These are phyloP conservation scores for Agrilus planipennis DNA, from an alignment of 1,140 invertebrate species.

Conservation along the genomic window DNA sequence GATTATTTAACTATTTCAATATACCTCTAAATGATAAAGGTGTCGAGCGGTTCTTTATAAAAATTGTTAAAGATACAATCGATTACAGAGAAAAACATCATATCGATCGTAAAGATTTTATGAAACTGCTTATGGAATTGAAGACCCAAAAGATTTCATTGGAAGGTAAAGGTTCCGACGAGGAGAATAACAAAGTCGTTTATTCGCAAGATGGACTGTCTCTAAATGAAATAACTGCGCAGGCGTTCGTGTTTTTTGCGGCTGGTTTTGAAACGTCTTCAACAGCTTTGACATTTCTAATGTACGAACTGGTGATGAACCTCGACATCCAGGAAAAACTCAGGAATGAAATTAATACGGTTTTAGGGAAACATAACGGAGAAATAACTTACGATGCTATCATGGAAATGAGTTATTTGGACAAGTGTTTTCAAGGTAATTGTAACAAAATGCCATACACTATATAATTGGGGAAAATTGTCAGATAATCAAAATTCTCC, in stretches of 20 bases:
- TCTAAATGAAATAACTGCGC: constrained; percentile 35
- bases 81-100: constrained; percentile 31
- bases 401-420: constrained; percentile 35
- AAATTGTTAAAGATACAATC: constrained; percentile 29
- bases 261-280: constrained; percentile 48
- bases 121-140: constrained; percentile 32
- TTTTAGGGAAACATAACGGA: constrained; percentile 34
- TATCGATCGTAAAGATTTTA: constrained; percentile 32
- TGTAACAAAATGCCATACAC: too few species aligned
- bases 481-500: too few species aligned
- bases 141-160: constrained; percentile 15
- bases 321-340: constrained; percentile 34
- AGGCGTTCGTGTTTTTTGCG: constrained; percentile 43
- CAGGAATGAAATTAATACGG: constrained; percentile 33
- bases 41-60: constrained; percentile 31
- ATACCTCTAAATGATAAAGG: constrained; percentile 18
- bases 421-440: constrained; percentile 32
- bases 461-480: too few species aligned
- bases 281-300: constrained; percentile 30
- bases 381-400: constrained; percentile 42
- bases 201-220: too few species aligned
- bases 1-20: constrained; percentile 13
- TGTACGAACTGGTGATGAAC: constrained; percentile 37
- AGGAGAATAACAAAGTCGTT: not conserved
- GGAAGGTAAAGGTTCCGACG: constrained; percentile 2